A percentile compares a stretch with the other conserved stretches of the same genome.
phyloP scores from a whole-genome alignment of 2,797 vertebrate genomes.

The Chromis chromis region DNA sequence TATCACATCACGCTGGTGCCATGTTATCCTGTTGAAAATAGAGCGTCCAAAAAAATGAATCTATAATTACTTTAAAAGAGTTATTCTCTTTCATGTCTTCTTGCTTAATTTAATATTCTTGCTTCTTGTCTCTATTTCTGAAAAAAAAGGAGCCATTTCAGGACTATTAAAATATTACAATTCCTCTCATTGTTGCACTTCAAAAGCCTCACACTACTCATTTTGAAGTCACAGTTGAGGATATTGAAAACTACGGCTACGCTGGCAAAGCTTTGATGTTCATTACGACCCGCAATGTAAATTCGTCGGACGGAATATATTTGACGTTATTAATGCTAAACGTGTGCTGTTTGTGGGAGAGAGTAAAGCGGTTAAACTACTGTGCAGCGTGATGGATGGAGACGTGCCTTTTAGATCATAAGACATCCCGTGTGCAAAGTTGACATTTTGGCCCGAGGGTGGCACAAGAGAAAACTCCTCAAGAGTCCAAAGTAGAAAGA shows the following conservation, averaged over 20 bases:
- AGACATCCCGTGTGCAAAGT: not conserved
- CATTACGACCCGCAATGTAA: not conserved
- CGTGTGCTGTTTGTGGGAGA: not conserved
- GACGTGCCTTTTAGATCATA: not conserved
- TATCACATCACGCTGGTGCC: not conserved
- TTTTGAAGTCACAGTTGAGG: too few species aligned
- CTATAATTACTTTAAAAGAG: not conserved
- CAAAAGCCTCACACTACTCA: not conserved
- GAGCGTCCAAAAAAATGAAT: not conserved
- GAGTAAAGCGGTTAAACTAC: not conserved
- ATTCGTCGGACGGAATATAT: not conserved
- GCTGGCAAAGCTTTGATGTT: not conserved
- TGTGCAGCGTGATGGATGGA: not conserved
- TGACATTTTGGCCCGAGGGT: not conserved
- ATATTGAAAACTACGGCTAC: not conserved
- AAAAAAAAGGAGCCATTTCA: not conserved
- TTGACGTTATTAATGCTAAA: not conserved
- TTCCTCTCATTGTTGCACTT: not conserved
- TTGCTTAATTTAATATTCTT: not conserved
- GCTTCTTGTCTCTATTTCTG: not conserved
- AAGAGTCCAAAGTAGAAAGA: not conserved
- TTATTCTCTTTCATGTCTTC: not conserved
- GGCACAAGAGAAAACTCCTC: not conserved
- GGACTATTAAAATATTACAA: not conserved
- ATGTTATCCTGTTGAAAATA: too few species aligned